Evolutionary conservation across 2,113 vertebrate genomes (phyloP), one percentile per base, ranked within the genome.

Genomic region (Nycticryphes semicollaris): DNA sequence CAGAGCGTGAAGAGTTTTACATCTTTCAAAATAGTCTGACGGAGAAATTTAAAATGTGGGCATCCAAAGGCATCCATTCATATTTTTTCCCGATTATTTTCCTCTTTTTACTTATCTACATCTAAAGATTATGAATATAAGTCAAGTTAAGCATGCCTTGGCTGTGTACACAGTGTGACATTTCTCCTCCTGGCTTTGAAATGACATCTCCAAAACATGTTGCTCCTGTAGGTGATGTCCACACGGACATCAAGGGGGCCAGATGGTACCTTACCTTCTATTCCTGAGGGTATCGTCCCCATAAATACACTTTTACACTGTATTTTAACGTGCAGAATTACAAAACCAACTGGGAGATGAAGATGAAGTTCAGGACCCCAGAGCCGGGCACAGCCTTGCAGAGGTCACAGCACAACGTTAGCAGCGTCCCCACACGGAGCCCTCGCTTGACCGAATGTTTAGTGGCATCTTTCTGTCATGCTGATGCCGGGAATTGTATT

Each of bases 381-480:
- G 35, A 69, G 80, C 50, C 39, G 10, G 62, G 72, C 79, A n/a
- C 48, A 92, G 87, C 53, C 59, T 19, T 31, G 45, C 30, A 79
- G 87, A 31, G n/a, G 68, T 41, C 82, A 20, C 12, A 7, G 3
- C 19, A 1, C 4, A 8, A 17, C 23, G 1, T 12, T 23, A 62
- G 51, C 2, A 6, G 59, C 11, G 9, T 22, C 67, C 39, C 69
- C 7, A 4, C 75, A 3, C 62, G 51, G n/a, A 84, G 31, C 73
- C 60, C 70, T 8, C 30, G 1, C 39, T 7, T 37, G 64, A 18
- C 3, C 9, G 1, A 64, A 2, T 3, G 14, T 25, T 82, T 15
- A 43, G 73, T 70, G 92, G 69, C 30, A 87, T 89, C 95, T 37
- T 28, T 56, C 87, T 84, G 88, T 74, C 87, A 59, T 30, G 10